Evolutionary conservation across 1,140 invertebrate genomes (phyloP), one percentile per base, ranked within the genome.

Genomic region (Delia radicum): DNA sequence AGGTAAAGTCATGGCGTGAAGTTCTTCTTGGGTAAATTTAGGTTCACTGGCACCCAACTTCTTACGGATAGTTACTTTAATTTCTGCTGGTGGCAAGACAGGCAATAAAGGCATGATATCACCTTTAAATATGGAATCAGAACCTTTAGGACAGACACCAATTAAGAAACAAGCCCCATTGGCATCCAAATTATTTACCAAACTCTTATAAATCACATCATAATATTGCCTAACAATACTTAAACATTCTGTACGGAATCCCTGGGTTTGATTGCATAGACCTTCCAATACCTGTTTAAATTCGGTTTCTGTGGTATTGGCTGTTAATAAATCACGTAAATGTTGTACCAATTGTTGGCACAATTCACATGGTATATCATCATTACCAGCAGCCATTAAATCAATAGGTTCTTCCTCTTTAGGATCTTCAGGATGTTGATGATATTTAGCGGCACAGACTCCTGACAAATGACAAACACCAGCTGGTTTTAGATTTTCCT

Each of bases 301-400:
- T 88, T 96, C 94, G 0, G 86, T 77, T 85, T 94, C 92, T 0
- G 95, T 95, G 1, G 95, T 95, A 81, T 96, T 96, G n/a, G 94
- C 91, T 29, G 94, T 89, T 0, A 96, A 84, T 24, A 95, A 88
- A 85, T 96, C 93, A 76, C 90, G 90, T 75, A 96, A 86, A 87
- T 96, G 94, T 37, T 87, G 87, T 0, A 96, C 92, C 26, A 96
- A 82, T 85, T 95, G 92, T 81, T 94, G 91, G 82, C 95, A 96
- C 62, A 96, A 89, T 77, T 96, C 92, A 83, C 95, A 97, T 18
- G 94, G 91, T 37, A 95, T 84, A 85, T 94, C 93, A 81, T 94
- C 92, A 62, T 87, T 76, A 33, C 62, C 74, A 7, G 29, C 48
- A 48, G 78, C 65, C 8, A 80, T 80, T 7, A 83, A 69, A 12